phyloP scores from a whole-genome alignment of 2,113 vertebrate species.

The Pogonocichla stellata region DNA sequence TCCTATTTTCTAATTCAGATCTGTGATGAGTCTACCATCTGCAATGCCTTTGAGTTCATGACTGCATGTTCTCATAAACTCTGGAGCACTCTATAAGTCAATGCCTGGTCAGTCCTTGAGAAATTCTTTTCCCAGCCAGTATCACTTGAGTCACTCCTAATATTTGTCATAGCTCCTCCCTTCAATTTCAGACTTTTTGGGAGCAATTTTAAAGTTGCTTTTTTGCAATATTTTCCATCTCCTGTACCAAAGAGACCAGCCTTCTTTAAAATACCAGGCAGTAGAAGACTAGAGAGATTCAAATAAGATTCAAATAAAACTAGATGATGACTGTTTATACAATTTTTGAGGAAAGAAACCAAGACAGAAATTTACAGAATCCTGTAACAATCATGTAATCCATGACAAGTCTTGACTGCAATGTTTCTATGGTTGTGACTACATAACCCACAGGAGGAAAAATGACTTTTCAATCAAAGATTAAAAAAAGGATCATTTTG shows the following conservation, averaged over 20 bases:
- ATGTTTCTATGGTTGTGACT: background rate
- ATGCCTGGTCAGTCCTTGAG: background rate
- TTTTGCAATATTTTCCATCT: background rate
- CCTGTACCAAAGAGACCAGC: background rate
- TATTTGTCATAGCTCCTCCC: background rate
- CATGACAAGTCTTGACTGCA: background rate
- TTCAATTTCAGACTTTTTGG: background rate
- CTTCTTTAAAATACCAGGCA: background rate
- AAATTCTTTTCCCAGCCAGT: background rate
- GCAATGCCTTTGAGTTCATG: background rate
- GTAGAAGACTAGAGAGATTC: background rate
- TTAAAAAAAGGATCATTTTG: accelerated
- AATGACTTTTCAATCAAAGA: background rate
- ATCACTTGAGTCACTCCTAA: background rate
- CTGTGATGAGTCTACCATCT: background rate
- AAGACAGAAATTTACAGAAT: background rate
- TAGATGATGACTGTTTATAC: background rate
- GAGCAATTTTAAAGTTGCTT: background rate
- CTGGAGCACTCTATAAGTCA: background rate
- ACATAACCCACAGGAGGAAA: background rate
- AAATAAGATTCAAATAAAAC: background rate
- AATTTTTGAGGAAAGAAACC: background rate
- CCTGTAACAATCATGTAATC: background rate
- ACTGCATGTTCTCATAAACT: background rate
- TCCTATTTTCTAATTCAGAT: background rate